A percentile compares a stretch with the other conserved stretches of the same genome.
Evolutionary conservation across 2,113 vertebrate species (phyloP).

Genomic region (Phylloscopus whistleri): DNA sequence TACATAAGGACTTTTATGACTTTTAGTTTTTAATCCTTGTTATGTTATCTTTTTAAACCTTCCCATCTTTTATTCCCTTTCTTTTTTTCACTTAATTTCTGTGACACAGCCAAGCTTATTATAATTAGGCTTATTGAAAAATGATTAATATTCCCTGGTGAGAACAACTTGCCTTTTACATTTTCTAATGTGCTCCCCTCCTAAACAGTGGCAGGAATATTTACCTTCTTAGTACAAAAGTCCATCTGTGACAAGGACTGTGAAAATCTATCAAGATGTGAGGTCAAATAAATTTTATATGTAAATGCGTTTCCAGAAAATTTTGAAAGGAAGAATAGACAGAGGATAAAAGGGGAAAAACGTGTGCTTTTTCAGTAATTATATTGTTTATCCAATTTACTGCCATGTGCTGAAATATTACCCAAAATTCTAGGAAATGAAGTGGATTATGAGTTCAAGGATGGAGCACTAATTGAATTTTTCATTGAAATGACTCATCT

Average conservation of each 20-base stretch:
- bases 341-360: not conserved
- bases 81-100: not conserved
- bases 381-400: slow-evolving; percentile 1
- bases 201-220: not conserved
- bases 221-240: not conserved
- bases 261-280: not conserved
- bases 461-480: slow-evolving; percentile 34
- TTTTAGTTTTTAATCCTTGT: not conserved
- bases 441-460: slow-evolving; percentile 15
- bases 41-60: not conserved
- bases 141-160: not conserved
- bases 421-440: slow-evolving; percentile 44
- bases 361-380: slow-evolving; percentile 8
- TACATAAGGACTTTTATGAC: not conserved
- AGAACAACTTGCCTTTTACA: not conserved
- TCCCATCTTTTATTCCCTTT: not conserved
- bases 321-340: not conserved
- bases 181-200: not conserved
- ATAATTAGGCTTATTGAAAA: not conserved
- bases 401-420: slow-evolving; percentile 3
- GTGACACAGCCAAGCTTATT: not conserved
- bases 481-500: slow-evolving; percentile 37
- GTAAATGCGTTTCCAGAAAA: not conserved
- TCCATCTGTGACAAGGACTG: not conserved
- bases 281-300: not conserved